These are phyloP conservation scores for Aythya baeri DNA, from an alignment of 2,113 vertebrate genomes.

Conservation along the genomic window DNA sequence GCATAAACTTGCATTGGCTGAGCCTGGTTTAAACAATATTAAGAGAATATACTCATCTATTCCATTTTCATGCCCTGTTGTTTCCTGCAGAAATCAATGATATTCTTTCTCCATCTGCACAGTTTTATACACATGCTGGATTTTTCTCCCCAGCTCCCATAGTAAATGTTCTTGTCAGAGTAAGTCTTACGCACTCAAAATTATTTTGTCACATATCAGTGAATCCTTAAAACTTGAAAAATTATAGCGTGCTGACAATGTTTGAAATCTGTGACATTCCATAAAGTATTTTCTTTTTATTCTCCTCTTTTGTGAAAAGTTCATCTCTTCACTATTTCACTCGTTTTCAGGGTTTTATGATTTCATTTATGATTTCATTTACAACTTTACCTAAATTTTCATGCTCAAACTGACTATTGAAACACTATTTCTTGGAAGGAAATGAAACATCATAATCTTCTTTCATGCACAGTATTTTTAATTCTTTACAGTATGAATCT, in stretches of 20 bases:
- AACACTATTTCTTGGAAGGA: neutral
- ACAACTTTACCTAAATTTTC: neutral
- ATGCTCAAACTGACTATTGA: neutral
- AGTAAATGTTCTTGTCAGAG: neutral
- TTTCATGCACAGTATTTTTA: neutral
- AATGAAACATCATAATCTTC: neutral
- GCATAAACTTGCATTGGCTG: neutral
- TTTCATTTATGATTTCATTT: neutral
- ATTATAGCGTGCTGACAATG: neutral
- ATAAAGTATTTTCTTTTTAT: neutral
- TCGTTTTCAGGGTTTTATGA: neutral
- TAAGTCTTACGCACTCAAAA: neutral
- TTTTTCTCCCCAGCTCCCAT: neutral
- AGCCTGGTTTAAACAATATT: neutral
- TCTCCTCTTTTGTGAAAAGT: neutral
- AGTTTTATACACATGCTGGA: neutral
- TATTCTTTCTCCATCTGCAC: neutral
- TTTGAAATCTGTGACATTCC: constrained; percentile 4
- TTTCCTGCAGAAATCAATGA: neutral
- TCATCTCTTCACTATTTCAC: neutral
- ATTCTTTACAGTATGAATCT: neutral
- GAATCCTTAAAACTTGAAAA: constrained; percentile 8
- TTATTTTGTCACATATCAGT: neutral
- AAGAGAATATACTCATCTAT: neutral
- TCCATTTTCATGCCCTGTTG: neutral